A percentile compares a stretch with the other conserved stretches of the same genome.
phyloP scores from a whole-genome alignment of 2,888 invertebrate species.

The Entomobrya proxima region DNA sequence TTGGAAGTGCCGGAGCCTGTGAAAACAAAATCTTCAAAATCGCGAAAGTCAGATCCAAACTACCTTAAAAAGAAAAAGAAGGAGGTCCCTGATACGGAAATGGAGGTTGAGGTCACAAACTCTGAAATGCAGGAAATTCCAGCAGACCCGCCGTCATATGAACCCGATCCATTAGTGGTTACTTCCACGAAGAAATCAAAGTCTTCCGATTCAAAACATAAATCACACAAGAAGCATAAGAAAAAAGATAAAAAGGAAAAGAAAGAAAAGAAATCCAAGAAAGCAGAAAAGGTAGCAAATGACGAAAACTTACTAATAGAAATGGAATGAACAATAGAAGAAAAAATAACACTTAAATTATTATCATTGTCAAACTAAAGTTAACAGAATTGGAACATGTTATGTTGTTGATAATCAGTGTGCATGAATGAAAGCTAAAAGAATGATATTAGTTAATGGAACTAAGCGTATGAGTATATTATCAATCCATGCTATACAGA shows the following conservation, averaged over 20 bases:
- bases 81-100: neutral
- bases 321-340: conserved; percentile 46
- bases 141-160: conserved; percentile 12
- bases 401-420: conserved; percentile 28
- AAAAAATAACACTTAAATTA: neutral
- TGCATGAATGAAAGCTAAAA: conserved; percentile 2
- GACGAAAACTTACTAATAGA: conserved; percentile 71
- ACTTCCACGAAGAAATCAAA: conserved; percentile 59
- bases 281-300: conserved; percentile 62
- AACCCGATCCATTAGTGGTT: conserved; percentile 16
- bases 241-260: conserved; percentile 67
- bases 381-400: neutral
- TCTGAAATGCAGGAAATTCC: conserved; percentile 33
- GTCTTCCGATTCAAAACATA: conserved; percentile 70
- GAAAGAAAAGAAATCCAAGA: conserved; percentile 53
- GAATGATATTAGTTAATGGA: conserved; percentile 40
- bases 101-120: conserved; percentile 42
- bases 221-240: conserved; percentile 69
- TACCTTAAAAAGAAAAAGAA: conserved; percentile 64
- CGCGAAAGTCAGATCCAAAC: conserved; percentile 71
- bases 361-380: neutral
- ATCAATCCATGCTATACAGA: conserved; percentile 45
- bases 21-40: conserved; percentile 51
- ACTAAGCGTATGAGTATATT: conserved; percentile 18
- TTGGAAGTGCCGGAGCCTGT: conserved; percentile 70